These are phyloP conservation scores for Tautogolabrus adspersus DNA, from an alignment of 2,113 vertebrate genomes.

Conservation along the genomic window DNA sequence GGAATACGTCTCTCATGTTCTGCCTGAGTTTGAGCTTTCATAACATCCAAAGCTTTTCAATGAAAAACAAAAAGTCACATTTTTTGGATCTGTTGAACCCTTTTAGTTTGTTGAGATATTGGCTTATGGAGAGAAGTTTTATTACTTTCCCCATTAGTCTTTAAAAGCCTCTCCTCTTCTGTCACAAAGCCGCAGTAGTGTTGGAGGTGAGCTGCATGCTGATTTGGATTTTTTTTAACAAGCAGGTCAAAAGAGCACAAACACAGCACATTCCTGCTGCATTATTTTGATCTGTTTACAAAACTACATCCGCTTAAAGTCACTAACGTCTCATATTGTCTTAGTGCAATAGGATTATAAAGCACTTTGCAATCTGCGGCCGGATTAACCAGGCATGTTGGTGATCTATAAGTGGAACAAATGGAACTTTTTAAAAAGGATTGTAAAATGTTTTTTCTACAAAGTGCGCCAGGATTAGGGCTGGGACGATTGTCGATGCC, in stretches of 20 bases:
- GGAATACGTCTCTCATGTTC: neutral
- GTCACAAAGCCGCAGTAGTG: constrained; percentile 12
- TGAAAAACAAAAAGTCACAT: neutral
- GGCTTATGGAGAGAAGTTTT: neutral
- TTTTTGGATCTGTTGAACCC: neutral
- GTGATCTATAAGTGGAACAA: constrained; percentile 50
- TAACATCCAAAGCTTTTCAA: neutral
- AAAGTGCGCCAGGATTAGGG: constrained; percentile 16
- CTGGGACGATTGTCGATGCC: neutral
- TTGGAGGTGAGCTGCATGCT: constrained; percentile 11
- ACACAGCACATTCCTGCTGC: neutral
- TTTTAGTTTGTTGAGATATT: neutral
- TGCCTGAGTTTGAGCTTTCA: neutral
- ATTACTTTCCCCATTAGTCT: constrained; percentile 13
- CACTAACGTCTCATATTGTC: constrained; percentile 42
- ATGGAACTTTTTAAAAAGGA: constrained; percentile 31
- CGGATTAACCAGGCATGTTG: constrained; percentile 62
- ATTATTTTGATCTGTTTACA: constrained; percentile 21
- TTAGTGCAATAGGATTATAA: constrained; percentile 57
- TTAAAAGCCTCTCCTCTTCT: neutral
- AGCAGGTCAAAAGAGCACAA: neutral
- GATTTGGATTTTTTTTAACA: neutral
- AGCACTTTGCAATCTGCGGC: constrained; percentile 53
- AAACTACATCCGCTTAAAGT: constrained; percentile 35
- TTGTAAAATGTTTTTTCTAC: constrained; percentile 15